These are phyloP conservation scores for Gortyna flavago DNA, from an alignment of 2,888 invertebrate species.

Conservation along the genomic window DNA sequence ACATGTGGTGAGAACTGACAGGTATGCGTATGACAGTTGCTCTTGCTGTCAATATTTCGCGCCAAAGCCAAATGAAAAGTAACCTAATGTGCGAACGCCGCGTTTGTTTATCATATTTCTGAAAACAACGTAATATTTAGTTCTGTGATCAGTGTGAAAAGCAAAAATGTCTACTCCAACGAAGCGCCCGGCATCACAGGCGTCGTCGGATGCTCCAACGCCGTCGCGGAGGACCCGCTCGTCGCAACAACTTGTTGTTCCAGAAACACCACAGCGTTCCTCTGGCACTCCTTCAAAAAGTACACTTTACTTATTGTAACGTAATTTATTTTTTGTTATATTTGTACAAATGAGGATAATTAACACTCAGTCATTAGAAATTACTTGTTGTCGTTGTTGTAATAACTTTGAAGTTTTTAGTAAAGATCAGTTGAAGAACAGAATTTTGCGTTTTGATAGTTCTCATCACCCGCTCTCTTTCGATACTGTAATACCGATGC, in stretches of 20 bases:
- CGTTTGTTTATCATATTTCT: slow-evolving; percentile 46
- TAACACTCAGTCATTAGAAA: neutral
- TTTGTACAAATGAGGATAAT: neutral
- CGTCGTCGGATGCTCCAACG: slow-evolving; percentile 86
- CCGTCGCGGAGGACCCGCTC: slow-evolving; percentile 84
- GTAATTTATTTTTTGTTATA: neutral
- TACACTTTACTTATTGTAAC: slow-evolving; percentile 53
- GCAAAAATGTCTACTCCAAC: slow-evolving; percentile 85
- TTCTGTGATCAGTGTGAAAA: slow-evolving; percentile 18
- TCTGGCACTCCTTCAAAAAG: slow-evolving; percentile 85
- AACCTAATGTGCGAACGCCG: slow-evolving; percentile 33
- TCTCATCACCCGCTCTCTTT: neutral
- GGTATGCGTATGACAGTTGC: slow-evolving; percentile 9
- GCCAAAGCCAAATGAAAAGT: slow-evolving; percentile 61
- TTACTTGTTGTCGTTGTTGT: neutral
- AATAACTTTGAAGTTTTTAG: neutral
- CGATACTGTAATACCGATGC: neutral
- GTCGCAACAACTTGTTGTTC: slow-evolving; percentile 86
- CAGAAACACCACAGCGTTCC: slow-evolving; percentile 87
- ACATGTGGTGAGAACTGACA: too few species aligned
- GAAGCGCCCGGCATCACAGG: slow-evolving; percentile 84
- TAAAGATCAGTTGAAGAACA: neutral
- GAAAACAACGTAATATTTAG: slow-evolving; percentile 18
- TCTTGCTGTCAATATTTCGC: slow-evolving; percentile 58
- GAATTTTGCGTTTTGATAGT: neutral